Percentiles rank a stretch among this genome's conserved stretches.
Conservation (phyloP, 1,140 invertebrate genomes). For the Triops cancriformis region DNA sequence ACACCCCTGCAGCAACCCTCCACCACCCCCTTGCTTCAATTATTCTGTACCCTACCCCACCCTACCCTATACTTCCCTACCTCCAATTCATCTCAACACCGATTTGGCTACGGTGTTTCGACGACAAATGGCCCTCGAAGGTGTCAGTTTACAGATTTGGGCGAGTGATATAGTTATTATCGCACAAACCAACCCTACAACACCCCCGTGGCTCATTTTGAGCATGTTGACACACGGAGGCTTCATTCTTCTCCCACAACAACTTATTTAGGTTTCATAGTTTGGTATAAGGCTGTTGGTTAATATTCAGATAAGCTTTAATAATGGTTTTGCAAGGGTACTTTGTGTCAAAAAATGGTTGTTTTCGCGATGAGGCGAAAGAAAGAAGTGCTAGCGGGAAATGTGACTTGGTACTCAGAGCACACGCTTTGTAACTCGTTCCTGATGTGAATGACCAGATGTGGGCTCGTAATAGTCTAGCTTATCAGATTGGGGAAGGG, state of each 20-base stretch:
- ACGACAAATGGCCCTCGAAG: background rate
- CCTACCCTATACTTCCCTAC: no score
- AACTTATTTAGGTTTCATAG: no score
- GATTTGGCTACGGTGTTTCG: background rate
- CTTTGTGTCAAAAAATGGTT: no score
- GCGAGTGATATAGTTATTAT: background rate
- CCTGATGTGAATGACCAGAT: background rate
- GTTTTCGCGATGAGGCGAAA: background rate
- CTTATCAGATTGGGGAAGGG: constrained; percentile 13
- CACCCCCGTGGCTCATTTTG: background rate
- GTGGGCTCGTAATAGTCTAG: constrained; percentile 4
- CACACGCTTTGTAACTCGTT: background rate
- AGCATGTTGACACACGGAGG: background rate
- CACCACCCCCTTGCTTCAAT: background rate
- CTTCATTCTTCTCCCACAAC: background rate
- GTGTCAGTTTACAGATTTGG: constrained; percentile 3
- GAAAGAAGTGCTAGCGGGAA: background rate
- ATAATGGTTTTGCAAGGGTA: no score
- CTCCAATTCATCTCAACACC: background rate
- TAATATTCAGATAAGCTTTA: no score
- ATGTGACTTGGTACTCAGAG: background rate
- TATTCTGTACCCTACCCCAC: background rate
- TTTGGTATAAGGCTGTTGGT: no score
- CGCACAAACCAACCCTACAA: background rate
- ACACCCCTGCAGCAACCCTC: no score